A percentile compares a stretch with the other conserved stretches of the same genome.
These are phyloP conservation scores for Thysanoteuthis rhombus DNA, from an alignment of 2,888 invertebrate genomes.

Conservation along the genomic window DNA sequence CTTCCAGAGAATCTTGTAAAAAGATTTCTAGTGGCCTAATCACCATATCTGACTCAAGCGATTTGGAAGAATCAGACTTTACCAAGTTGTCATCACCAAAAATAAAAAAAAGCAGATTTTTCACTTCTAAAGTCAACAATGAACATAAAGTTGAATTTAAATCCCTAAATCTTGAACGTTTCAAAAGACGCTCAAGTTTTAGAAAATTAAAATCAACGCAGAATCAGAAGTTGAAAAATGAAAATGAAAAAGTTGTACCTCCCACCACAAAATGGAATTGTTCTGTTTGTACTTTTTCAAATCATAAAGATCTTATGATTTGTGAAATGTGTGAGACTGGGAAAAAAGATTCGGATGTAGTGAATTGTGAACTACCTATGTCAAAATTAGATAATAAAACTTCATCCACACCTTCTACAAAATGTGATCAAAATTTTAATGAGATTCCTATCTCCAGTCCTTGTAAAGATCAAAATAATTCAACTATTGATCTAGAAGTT, in stretches of 20 bases:
- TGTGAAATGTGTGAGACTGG: slow-evolving; percentile 63
- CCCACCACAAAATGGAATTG: slow-evolving; percentile 53
- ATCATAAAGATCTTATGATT: slow-evolving; percentile 48
- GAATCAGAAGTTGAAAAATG: not conserved
- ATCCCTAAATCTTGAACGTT: not conserved
- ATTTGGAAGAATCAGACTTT: not conserved
- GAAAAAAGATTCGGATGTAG: slow-evolving; percentile 36
- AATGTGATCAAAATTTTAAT: not conserved
- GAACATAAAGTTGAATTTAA: not conserved
- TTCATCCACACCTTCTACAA: not conserved
- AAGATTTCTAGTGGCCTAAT: not conserved
- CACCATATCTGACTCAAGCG: not conserved
- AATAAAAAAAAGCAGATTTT: not conserved
- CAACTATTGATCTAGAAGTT: not conserved
- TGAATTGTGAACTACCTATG: not conserved
- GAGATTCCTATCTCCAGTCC: not conserved
- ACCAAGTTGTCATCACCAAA: not conserved
- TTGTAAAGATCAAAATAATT: not conserved
- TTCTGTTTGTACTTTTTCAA: slow-evolving; percentile 57
- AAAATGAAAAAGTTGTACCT: not conserved
- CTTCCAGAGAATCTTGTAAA: not conserved
- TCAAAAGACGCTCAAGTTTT: not conserved
- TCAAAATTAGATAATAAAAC: not conserved
- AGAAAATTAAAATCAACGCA: not conserved
- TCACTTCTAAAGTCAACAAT: not conserved